phyloP scores from a whole-genome alignment of 2,888 invertebrate genomes.

The Oscheius sp. region DNA sequence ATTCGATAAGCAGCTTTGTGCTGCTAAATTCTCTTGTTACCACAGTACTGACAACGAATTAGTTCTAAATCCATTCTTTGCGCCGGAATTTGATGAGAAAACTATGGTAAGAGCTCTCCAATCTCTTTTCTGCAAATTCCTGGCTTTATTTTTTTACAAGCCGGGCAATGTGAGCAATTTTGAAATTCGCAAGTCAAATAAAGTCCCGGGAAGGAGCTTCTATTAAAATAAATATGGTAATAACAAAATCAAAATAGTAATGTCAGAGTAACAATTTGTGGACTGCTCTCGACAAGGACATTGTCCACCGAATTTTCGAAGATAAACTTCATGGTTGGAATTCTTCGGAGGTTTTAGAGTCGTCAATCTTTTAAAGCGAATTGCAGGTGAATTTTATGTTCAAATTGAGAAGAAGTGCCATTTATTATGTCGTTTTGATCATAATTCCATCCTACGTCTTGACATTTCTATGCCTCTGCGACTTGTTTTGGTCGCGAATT shows the following conservation, averaged over 20 bases:
- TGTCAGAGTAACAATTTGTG: constrained; percentile 13
- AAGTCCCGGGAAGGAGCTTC: too few species aligned
- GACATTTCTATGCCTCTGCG: constrained; percentile 4
- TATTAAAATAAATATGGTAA: neutral
- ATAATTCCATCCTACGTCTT: constrained; percentile 20
- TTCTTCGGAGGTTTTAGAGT: constrained; percentile 10
- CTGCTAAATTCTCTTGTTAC: constrained; percentile 10
- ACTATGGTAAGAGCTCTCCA: constrained; percentile 7
- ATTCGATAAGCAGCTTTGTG: constrained; percentile 20
- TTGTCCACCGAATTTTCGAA: neutral
- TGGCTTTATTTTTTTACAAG: too few species aligned
- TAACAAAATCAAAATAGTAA: neutral
- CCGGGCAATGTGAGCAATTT: too few species aligned
- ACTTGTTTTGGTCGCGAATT: constrained; percentile 13
- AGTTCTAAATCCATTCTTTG: neutral
- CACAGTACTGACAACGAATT: constrained; percentile 9
- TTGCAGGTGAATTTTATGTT: constrained; percentile 16
- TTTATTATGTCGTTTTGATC: constrained; percentile 24
- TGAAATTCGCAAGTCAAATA: too few species aligned
- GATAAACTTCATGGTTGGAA: constrained; percentile 3
- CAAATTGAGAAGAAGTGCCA: neutral
- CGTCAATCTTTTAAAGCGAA: neutral
- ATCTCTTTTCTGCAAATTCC: too few species aligned
- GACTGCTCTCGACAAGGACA: neutral
- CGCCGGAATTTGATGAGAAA: neutral